Base-by-base conservation (phyloP, 2,888 invertebrate species). In the Poecilobothrus nobilitatus region DNA sequence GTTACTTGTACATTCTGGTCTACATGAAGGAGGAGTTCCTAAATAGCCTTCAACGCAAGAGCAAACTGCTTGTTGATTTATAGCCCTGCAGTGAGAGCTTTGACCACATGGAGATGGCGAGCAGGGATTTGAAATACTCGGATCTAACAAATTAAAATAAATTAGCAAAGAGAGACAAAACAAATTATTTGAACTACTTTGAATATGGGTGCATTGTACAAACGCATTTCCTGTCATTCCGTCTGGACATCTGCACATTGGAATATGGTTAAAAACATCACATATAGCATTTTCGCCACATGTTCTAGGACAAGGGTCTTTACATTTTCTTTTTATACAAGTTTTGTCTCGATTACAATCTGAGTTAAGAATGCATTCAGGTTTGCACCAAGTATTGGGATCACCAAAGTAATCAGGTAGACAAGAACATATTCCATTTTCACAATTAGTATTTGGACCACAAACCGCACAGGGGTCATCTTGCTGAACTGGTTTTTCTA, bases 211-310 rank as follows among this genome's bases (percentile, higher is more conserved):
- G 74, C 89, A 89, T 41, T 83, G 77, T n/a, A 87, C 79, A 71
- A 89, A 89, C 1, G 90, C 91, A 80, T 93, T 91, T 74, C 94
- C 94, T 20, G 86, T 84, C 79, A 86, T 90, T 66, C 89, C 89
- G 69, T 83, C 79, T 9, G 88, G 86, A 75, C 91, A 91, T 74
- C 87, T 87, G 76, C 91, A 91, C 85, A 89, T 90, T 1, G 91
- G 90, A 68, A 91, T 85, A 74, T 92, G 92, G 78, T 92, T 92
- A 41, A 90, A 83, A 5, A 91, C 91, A 74, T 87, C 86, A 75
- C 93, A 94, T 67, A 87, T 78, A 1, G 93, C 92, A 77, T 89
- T 90, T 67, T 81, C 79, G 0, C 92, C 93, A 78, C 94, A 94
- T 22, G 89, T 90, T 71, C 89, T 89, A 10, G 89, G 87, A 75